These are phyloP conservation scores for Chaetura pelagica DNA, from an alignment of 2,113 vertebrate species.

Conservation along the genomic window DNA sequence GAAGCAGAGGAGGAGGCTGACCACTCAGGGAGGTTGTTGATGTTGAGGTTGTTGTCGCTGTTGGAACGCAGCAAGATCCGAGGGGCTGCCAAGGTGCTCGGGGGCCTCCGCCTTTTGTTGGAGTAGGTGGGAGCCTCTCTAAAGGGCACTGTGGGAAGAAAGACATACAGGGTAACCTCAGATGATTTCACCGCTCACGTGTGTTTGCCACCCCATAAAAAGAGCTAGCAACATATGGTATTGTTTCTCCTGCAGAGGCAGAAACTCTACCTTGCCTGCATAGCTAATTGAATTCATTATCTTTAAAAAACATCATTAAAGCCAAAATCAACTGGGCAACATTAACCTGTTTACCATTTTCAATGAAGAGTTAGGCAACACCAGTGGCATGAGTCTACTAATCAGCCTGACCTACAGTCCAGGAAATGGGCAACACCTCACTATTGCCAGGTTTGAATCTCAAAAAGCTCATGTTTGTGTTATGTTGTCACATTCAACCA, in stretches of 20 bases:
- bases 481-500: not conserved
- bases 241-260: not conserved
- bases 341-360: not conserved
- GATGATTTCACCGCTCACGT: not conserved
- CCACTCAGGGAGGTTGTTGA: conserved; percentile 80
- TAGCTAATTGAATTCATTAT: not conserved
- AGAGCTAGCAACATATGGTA: conserved; percentile 28
- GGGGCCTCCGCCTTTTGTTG: conserved; percentile 85
- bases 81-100: conserved; percentile 86
- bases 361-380: not conserved
- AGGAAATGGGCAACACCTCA: not conserved
- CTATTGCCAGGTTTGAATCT: not conserved
- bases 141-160: conserved; percentile 88
- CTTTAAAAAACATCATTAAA: not conserved
- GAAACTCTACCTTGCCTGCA: conserved; percentile 3
- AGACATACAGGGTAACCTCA: not conserved
- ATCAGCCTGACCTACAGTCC: not conserved
- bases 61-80: conserved; percentile 93
- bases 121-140: conserved; percentile 93
- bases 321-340: not conserved
- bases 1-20: conserved; percentile 78
- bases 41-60: conserved; percentile 92
- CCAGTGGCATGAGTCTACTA: not conserved
- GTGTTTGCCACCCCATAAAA: not conserved
- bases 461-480: not conserved